These are phyloP conservation scores for Manis pentadactyla DNA, from an alignment of 2,797 vertebrate genomes.

Conservation along the genomic window DNA sequence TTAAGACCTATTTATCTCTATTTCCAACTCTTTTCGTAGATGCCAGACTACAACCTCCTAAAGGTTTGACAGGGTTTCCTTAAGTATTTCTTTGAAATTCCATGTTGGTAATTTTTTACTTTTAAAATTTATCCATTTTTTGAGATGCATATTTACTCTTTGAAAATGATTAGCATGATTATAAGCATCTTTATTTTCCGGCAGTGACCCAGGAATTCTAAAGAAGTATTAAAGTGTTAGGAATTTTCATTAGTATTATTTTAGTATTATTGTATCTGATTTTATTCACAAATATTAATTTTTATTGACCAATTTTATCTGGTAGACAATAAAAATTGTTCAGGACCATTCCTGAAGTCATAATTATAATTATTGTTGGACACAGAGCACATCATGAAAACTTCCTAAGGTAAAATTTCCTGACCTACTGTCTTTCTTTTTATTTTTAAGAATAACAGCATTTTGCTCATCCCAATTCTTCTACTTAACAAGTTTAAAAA, in stretches of 20 bases:
- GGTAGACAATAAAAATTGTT: too few species aligned
- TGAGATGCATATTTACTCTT: neutral
- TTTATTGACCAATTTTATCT: too few species aligned
- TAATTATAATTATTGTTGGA: slow-evolving; percentile 16
- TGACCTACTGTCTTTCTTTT: neutral
- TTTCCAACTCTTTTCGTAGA: neutral
- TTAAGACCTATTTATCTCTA: neutral
- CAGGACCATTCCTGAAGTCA: neutral
- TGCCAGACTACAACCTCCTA: neutral
- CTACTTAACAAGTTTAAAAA: slow-evolving; percentile 56
- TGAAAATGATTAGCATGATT: neutral
- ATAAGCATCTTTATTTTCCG: neutral
- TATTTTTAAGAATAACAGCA: neutral
- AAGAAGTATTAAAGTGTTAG: neutral
- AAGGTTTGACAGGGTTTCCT: neutral
- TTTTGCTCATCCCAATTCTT: slow-evolving; percentile 37
- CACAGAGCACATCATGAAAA: neutral
- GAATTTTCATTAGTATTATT: neutral
- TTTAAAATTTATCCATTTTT: neutral
- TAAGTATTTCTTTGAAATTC: neutral
- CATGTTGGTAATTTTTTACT: neutral
- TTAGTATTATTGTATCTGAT: neutral
- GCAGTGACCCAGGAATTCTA: neutral
- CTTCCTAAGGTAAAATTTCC: neutral
- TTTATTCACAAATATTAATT: neutral